These are phyloP conservation scores for Siderastrea siderea DNA, from an alignment of 92 coral and sea anemone species.

Conservation along the genomic window DNA sequence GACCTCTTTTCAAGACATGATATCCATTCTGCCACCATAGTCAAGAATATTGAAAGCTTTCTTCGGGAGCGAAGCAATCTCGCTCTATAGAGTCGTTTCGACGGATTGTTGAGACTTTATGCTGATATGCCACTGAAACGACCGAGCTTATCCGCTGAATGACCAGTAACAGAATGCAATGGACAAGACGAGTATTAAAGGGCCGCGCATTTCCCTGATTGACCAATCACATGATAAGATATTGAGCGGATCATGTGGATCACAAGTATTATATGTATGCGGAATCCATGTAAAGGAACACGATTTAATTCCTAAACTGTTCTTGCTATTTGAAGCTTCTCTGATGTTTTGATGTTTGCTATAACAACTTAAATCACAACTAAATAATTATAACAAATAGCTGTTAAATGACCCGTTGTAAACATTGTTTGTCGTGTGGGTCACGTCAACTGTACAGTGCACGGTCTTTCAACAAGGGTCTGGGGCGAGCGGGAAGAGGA, in stretches of 20 bases:
- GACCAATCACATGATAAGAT: conserved; percentile 16
- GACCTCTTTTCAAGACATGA: conserved; percentile 74
- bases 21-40: conserved; percentile 84
- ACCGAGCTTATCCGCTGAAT: background rate
- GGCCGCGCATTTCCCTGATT: background rate
- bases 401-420: background rate
- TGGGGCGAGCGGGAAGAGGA: too few species aligned
- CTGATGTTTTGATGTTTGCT: background rate
- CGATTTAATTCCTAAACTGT: background rate
- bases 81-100: background rate
- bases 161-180: too few species aligned
- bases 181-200: background rate
- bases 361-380: background rate
- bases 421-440: background rate
- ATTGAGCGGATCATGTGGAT: background rate
- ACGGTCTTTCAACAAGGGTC: too few species aligned
- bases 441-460: background rate
- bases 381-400: background rate
- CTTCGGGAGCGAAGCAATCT: background rate
- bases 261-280: background rate
- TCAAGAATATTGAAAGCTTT: background rate
- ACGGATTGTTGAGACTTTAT: background rate
- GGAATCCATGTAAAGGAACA: background rate
- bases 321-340: background rate
- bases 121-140: background rate